phyloP scores from a whole-genome alignment of 2,113 vertebrate genomes.

The Deroptyus accipitrinus region DNA sequence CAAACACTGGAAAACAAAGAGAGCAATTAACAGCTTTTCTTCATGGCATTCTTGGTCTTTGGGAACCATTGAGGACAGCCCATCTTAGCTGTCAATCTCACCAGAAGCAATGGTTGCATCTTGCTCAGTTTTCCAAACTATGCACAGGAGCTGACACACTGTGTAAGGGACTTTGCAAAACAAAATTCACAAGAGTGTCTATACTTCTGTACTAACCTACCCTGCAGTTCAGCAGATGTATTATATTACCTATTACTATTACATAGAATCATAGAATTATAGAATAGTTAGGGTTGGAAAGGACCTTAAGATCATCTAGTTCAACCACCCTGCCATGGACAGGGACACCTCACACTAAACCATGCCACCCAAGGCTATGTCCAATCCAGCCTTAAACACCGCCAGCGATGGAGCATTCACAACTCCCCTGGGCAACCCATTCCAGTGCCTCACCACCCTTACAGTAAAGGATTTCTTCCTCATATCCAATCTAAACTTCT shows the following conservation, averaged over 20 bases:
- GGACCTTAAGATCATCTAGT: no score
- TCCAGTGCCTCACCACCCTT: no score
- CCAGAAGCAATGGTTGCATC: background rate
- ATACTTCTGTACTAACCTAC: background rate
- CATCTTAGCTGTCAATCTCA: background rate
- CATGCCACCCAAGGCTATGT: no score
- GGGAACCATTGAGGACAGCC: background rate
- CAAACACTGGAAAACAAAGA: background rate
- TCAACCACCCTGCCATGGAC: no score
- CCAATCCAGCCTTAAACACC: no score
- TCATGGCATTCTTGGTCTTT: background rate
- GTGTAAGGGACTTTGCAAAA: background rate
- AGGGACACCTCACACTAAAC: no score
- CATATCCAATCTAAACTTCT: no score
- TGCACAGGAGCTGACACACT: background rate
- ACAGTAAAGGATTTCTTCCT: no score
- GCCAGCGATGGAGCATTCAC: no score
- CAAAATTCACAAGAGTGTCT: background rate
- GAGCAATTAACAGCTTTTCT: background rate
- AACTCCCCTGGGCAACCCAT: no score
- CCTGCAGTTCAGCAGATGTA: background rate
- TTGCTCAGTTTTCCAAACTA: background rate
- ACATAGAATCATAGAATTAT: background rate
- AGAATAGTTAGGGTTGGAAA: no score
- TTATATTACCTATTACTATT: background rate